phyloP scores from a whole-genome alignment of 2,888 invertebrate genomes.

The Protodeltote pygarga region DNA sequence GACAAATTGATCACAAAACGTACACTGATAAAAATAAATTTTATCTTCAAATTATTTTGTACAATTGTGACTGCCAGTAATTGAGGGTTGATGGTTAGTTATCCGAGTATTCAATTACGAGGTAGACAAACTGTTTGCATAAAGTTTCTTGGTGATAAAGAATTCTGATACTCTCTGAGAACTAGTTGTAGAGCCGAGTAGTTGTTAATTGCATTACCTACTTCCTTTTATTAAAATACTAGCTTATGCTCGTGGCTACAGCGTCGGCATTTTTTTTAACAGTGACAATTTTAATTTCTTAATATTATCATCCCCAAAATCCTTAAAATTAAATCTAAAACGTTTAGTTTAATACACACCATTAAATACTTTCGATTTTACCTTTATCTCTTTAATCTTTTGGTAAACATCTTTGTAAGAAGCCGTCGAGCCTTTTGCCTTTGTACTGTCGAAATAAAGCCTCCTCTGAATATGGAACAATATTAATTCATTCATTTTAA shows the following conservation, averaged over 20 bases:
- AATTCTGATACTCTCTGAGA: slow-evolving; percentile 7
- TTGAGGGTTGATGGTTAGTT: slow-evolving; percentile 1
- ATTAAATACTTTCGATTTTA: too few species aligned
- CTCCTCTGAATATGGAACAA: too few species aligned
- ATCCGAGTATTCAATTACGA: slow-evolving; percentile 29
- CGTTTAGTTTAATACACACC: too few species aligned
- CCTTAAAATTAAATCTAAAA: too few species aligned
- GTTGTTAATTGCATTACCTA: neutral
- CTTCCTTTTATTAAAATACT: neutral
- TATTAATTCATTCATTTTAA: too few species aligned
- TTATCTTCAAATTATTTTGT: slow-evolving; percentile 27
- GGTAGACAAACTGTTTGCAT: slow-evolving; percentile 22
- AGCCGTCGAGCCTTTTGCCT: too few species aligned
- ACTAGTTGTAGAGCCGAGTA: slow-evolving; percentile 1
- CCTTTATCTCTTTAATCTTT: too few species aligned
- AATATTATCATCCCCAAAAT: too few species aligned
- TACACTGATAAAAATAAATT: slow-evolving; percentile 29
- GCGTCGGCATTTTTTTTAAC: too few species aligned
- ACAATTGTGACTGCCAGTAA: slow-evolving; percentile 15
- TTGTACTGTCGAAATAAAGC: too few species aligned
- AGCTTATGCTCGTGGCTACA: neutral
- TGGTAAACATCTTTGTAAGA: too few species aligned
- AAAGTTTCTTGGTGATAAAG: slow-evolving; percentile 21
- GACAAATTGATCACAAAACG: slow-evolving; percentile 25
- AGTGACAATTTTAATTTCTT: too few species aligned